Evolutionary conservation across 2,797 vertebrate genomes (phyloP).

Genomic region (Cryptoblepharus egeriae): DNA sequence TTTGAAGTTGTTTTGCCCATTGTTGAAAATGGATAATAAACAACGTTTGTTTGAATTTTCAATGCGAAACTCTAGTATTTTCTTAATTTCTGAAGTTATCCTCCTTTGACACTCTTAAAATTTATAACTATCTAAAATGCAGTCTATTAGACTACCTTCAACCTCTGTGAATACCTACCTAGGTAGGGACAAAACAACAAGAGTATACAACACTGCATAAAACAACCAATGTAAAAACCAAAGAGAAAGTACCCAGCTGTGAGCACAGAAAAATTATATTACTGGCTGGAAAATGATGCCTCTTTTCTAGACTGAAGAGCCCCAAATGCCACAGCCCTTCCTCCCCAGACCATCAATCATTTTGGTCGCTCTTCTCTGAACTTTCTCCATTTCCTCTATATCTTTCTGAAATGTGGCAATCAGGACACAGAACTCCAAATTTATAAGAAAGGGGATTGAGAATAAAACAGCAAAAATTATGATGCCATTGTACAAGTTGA

Average conservation of each 20-base stretch:
- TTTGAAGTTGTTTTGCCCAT: neutral
- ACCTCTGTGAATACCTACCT: too few relatives aligned
- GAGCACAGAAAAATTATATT: neutral
- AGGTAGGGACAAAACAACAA: too few relatives aligned
- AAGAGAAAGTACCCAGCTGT: neutral
- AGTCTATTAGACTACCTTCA: neutral
- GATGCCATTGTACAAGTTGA: too few relatives aligned
- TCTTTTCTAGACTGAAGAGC: too few relatives aligned
- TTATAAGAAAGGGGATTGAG: too few relatives aligned
- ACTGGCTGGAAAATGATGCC: neutral
- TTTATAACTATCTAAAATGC: neutral
- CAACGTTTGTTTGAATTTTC: neutral
- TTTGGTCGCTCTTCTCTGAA: too few relatives aligned
- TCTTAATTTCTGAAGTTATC: neutral
- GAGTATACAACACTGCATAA: neutral
- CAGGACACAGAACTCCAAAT: too few relatives aligned
- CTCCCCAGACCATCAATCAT: too few relatives aligned
- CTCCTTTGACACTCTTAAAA: neutral
- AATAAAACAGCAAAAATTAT: too few relatives aligned
- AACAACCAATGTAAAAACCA: neutral
- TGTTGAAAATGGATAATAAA: slow-evolving; percentile 27
- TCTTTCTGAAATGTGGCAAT: too few relatives aligned
- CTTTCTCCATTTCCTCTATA: too few relatives aligned
- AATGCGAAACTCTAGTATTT: slow-evolving; percentile 29
- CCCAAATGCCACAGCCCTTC: too few relatives aligned